phyloP scores from a whole-genome alignment of 2,113 vertebrate species.

The Notechis scutatus region DNA sequence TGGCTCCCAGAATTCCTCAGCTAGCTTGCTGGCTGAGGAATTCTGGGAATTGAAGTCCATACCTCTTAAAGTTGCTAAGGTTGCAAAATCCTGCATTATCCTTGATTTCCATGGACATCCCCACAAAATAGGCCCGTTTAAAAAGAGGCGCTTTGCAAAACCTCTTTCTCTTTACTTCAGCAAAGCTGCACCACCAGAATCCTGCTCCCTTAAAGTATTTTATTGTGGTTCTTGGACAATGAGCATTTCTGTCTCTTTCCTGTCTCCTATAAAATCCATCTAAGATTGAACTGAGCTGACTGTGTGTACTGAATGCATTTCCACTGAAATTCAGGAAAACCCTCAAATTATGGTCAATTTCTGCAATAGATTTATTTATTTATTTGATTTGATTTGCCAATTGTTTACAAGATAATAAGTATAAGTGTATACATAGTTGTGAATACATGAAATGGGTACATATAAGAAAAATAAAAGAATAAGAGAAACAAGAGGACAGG shows the following conservation, averaged over 20 bases:
- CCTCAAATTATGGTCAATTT: neutral
- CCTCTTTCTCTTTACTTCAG: neutral
- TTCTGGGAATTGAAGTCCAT: neutral
- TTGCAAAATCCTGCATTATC: neutral
- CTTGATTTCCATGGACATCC: neutral
- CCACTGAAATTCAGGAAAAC: neutral
- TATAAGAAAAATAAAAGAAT: too few species aligned
- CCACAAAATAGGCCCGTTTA: neutral
- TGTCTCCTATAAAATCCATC: neutral
- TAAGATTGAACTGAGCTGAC: neutral
- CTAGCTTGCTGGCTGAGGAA: neutral
- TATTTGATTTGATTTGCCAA: too few species aligned
- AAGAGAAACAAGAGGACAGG: too few species aligned
- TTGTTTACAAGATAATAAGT: too few species aligned
- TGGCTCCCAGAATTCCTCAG: neutral
- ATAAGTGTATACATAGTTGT: too few species aligned
- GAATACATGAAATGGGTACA: too few species aligned
- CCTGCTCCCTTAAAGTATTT: neutral
- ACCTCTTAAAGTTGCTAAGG: neutral
- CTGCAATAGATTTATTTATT: neutral
- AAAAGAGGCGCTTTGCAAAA: neutral
- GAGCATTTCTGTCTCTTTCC: neutral
- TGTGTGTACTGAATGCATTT: neutral
- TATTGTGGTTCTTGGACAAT: neutral
- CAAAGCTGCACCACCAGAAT: neutral